Evolutionary conservation across 2,113 vertebrate species (phyloP).

Genomic region (Mobula birostris): DNA sequence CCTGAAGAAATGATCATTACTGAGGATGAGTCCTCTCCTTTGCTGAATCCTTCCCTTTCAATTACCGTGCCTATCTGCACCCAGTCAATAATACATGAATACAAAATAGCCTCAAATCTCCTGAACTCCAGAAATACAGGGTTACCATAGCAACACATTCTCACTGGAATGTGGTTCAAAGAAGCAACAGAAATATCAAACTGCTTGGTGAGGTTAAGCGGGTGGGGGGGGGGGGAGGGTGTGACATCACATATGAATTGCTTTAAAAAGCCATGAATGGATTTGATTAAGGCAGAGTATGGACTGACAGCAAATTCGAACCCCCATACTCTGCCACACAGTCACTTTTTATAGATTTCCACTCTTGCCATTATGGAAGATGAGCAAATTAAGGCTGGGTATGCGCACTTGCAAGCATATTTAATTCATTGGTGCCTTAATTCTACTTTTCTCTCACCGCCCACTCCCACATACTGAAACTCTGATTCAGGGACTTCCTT

Average conservation of each 20-base stretch:
- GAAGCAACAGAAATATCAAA: slow-evolving; percentile 2
- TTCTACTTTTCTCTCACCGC: background rate
- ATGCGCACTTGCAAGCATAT: background rate
- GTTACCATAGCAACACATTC: slow-evolving; percentile 35
- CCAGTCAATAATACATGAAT: slow-evolving; percentile 36
- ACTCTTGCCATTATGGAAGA: background rate
- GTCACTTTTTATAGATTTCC: background rate
- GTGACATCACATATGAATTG: background rate
- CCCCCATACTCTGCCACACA: background rate
- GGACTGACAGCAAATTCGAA: background rate
- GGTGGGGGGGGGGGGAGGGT: background rate
- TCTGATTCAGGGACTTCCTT: background rate
- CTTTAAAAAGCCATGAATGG: background rate
- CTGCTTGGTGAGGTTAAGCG: background rate
- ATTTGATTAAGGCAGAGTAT: background rate
- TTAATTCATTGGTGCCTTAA: background rate
- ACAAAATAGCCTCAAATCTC: slow-evolving; percentile 29
- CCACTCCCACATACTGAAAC: background rate
- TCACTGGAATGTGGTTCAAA: slow-evolving; percentile 1
- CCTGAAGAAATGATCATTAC: background rate
- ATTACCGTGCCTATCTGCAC: slow-evolving; percentile 29
- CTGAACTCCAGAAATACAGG: slow-evolving; percentile 31
- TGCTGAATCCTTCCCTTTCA: slow-evolving; percentile 30
- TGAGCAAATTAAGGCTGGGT: background rate
- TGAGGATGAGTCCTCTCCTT: slow-evolving; percentile 8